Conservation (phyloP, 92 coral and sea anemone species). For the Hydrozoanthus gracilis region DNA sequence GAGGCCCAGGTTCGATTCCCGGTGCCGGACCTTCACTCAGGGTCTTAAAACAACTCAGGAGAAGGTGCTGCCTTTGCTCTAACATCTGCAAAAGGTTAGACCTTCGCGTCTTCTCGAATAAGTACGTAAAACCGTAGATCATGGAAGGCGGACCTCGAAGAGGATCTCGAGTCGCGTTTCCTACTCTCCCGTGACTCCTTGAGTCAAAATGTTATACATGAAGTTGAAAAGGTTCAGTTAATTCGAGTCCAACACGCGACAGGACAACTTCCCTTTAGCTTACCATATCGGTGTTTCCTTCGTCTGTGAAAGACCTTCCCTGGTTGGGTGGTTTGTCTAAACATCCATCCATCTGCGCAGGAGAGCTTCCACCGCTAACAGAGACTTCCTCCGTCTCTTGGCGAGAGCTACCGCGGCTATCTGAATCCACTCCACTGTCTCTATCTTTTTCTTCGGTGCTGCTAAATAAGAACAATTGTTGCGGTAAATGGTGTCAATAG, state of each 20-base stretch:
- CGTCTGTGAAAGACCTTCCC: neutral
- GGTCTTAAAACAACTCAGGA: too few species aligned
- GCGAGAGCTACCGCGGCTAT: conserved; percentile 30
- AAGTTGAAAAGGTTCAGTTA: neutral
- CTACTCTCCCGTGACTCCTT: too few species aligned
- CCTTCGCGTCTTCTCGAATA: too few species aligned
- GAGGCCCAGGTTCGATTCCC: too few species aligned
- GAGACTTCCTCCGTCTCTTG: neutral
- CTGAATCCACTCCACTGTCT: conserved; percentile 30
- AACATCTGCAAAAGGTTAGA: too few species aligned
- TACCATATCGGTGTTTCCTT: neutral
- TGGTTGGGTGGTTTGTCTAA: neutral
- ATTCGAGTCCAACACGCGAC: neutral
- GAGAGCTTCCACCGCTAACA: neutral
- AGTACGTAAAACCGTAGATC: too few species aligned
- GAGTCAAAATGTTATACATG: neutral
- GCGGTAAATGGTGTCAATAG: too few species aligned
- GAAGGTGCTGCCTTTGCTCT: too few species aligned
- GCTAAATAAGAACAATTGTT: neutral
- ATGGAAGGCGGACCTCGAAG: too few species aligned
- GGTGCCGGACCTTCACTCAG: too few species aligned
- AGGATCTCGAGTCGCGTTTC: too few species aligned
- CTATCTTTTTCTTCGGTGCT: conserved; percentile 8
- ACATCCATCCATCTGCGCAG: too few species aligned
- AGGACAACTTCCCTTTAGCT: neutral